Base-by-base conservation (phyloP, 2,888 invertebrate genomes). In the Bursaphelenchus okinawaensis region DNA sequence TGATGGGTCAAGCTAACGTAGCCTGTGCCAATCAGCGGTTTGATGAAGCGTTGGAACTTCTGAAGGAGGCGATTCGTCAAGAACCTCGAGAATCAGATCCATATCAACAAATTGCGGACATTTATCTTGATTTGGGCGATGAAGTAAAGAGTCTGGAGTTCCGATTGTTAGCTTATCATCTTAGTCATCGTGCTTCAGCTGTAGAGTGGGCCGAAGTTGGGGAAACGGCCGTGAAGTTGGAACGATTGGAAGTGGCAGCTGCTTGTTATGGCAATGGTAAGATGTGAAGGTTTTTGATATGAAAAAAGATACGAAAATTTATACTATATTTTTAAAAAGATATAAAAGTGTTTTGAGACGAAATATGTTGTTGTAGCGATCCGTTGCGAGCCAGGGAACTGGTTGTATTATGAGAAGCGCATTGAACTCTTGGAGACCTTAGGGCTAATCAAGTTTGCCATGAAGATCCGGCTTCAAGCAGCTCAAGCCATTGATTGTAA, bases 1-100 rank as follows among this genome's bases (percentile, higher is more conserved):
- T 81, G n/a, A 68, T 81, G 22, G 81, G 81, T 19, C 78, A 81
- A 57, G 80, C 81, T 2, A 78, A 77, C 66, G 65, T 80, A 7
- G 63, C 72, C 23, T 72, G 69, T 58, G 79, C 79, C 12, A 68
- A 72, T 8, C 76, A 77, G 51, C 68, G 78, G 29, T 68, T 67
- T 0, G 60, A 52, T 1, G 75, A 78, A 26, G 78, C 80, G 0
- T 57, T 80, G 55, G 60, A 70, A 12, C 52, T 78, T 57, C 69
- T 80, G 16, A 69, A 71, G 16, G 79, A 79, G 66, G 78, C 57
- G 24, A 56, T 56, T 1, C 19, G 57, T 12, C 72, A 75, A 60
- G 77, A 82, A 57, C 80, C 76, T 1, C 68, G 75, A 23, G 67
- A 75, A 57, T 69, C 80, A 6, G 72, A 77, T 22, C 74, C 76